These are phyloP conservation scores for Aphelocoma californica DNA, from an alignment of 2,797 vertebrate genomes.

Conservation along the genomic window DNA sequence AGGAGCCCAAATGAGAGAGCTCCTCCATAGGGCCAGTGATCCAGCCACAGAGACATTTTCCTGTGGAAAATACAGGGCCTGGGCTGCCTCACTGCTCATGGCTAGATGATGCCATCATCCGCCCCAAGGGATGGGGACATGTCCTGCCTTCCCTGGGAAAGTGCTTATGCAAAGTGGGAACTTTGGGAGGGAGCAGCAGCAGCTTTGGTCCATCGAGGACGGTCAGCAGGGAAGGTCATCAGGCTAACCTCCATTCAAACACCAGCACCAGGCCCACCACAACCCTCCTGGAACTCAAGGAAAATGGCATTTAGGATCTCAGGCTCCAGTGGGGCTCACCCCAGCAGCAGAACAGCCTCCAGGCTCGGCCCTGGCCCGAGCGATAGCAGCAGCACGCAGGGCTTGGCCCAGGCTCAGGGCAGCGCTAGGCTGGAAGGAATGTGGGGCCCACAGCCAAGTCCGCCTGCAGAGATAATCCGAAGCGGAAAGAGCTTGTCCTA, in stretches of 20 bases:
- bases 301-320: neutral
- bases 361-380: neutral
- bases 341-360: neutral
- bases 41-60: accelerated
- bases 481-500: constrained; percentile 40
- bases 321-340: neutral
- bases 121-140: neutral
- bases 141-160: neutral
- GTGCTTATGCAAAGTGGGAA: neutral
- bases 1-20: neutral
- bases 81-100: neutral
- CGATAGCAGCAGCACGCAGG: neutral
- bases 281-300: neutral
- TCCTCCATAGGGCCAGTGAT: neutral
- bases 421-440: constrained; percentile 32
- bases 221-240: neutral
- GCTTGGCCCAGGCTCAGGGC: neutral
- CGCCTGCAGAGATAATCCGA: neutral
- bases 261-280: neutral
- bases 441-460: neutral
- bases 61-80: neutral
- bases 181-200: neutral
- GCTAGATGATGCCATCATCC: neutral
- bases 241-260: neutral
- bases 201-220: neutral